Conservation (phyloP, 1,140 invertebrate genomes). For the Lasioglossum baleicum region DNA sequence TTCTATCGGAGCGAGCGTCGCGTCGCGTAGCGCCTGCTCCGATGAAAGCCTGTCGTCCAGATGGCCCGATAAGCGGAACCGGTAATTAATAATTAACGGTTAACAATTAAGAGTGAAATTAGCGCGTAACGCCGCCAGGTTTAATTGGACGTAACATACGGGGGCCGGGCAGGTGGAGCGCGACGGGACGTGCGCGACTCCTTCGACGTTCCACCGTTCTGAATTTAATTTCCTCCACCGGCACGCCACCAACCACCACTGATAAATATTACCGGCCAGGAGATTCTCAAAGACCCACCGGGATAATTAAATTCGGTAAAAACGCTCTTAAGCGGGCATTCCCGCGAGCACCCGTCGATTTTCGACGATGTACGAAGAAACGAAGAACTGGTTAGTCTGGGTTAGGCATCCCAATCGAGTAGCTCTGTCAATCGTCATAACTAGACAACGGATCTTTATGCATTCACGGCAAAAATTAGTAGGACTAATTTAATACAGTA, state of each 20-base stretch:
- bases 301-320: slow-evolving; percentile 25
- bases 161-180: slow-evolving; percentile 14
- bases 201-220: slow-evolving; percentile 28
- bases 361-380: no score
- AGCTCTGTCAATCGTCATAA: no score
- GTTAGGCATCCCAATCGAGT: no score
- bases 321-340: no score
- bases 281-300: slow-evolving; percentile 1
- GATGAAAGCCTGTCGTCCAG: slow-evolving; percentile 13
- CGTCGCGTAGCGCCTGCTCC: neutral
- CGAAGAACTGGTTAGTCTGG: no score
- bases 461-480: no score
- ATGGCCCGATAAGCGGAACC: slow-evolving; percentile 37
- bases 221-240: slow-evolving; percentile 40
- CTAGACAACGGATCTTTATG: no score
- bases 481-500: no score
- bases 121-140: slow-evolving; percentile 65
- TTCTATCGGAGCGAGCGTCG: slow-evolving; percentile 1
- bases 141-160: slow-evolving; percentile 63
- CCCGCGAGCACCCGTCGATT: no score
- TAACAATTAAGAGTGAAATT: slow-evolving; percentile 75
- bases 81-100: slow-evolving; percentile 68
- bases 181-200: slow-evolving; percentile 20
- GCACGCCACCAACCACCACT: neutral
- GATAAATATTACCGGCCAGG: slow-evolving; percentile 36